Evolutionary conservation across 2,113 vertebrate species (phyloP).

Genomic region (Tauraco erythrolophus): DNA sequence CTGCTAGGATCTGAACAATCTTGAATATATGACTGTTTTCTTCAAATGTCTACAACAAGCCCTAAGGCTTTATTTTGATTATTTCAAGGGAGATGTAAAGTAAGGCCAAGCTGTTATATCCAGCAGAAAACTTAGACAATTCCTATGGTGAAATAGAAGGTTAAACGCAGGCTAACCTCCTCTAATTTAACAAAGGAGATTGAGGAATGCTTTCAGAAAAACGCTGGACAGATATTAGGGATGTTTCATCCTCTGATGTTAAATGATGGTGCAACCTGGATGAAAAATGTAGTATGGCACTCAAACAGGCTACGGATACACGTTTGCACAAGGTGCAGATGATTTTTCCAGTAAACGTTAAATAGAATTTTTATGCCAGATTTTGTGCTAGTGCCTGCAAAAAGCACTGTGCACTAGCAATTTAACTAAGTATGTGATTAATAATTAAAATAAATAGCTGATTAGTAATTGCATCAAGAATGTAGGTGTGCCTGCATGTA

Average conservation of each 20-base stretch:
- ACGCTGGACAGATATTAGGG: neutral
- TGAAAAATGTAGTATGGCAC: neutral
- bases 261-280: neutral
- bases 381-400: neutral
- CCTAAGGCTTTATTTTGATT: neutral
- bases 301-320: neutral
- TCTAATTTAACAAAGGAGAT: neutral
- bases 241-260: neutral
- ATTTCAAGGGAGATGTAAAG: neutral
- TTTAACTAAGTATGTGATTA: neutral
- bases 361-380: neutral
- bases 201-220: neutral
- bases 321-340: neutral
- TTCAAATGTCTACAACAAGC: neutral
- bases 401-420: neutral
- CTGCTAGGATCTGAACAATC: neutral
- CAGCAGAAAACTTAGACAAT: neutral
- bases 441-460: neutral
- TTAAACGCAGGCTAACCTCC: neutral
- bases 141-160: neutral
- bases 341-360: neutral
- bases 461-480: neutral
- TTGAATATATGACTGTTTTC: neutral
- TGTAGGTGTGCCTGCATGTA: neutral
- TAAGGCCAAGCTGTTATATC: neutral